phyloP scores from a whole-genome alignment of 2,797 vertebrate genomes.

The Gambelia wislizenii region DNA sequence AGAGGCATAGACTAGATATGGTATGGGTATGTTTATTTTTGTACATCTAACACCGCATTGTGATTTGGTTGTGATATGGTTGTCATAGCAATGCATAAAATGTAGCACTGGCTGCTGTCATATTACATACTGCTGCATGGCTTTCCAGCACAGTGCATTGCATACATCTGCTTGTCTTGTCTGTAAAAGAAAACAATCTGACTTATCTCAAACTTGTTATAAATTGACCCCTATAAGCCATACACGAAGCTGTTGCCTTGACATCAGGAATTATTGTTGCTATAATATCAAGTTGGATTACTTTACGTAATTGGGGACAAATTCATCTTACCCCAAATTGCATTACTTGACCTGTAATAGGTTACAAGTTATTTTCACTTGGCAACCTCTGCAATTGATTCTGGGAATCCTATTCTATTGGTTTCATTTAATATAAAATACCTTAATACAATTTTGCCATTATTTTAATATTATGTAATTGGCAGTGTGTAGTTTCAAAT shows the following conservation, averaged over 20 bases:
- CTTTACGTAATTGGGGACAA: constrained; percentile 46
- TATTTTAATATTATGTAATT: constrained; percentile 27
- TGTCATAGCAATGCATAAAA: constrained; percentile 99
- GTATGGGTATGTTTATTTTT: constrained; percentile 99
- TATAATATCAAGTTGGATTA: constrained; percentile 63
- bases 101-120: constrained; percentile 93
- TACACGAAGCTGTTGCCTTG: constrained; percentile 55
- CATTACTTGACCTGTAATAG: constrained; percentile 55
- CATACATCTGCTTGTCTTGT: constrained; percentile 95
- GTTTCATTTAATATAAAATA: constrained; percentile 40
- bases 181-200: constrained; percentile 77
- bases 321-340: constrained; percentile 44
- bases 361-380: constrained; percentile 52
- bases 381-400: constrained; percentile 40
- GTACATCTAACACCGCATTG: constrained; percentile 95
- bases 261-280: constrained; percentile 69
- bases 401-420: constrained; percentile 52
- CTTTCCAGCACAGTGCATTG: constrained; percentile 91
- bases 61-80: constrained; percentile 94
- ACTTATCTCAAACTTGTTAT: constrained; percentile 63
- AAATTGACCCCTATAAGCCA: constrained; percentile 63
- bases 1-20: constrained; percentile 99
- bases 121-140: constrained; percentile 92
- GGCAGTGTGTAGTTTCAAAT: constrained; percentile 28
- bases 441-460: constrained; percentile 41